Evolutionary conservation across 2,797 vertebrate species (phyloP).

Genomic region (Tinamus major): DNA sequence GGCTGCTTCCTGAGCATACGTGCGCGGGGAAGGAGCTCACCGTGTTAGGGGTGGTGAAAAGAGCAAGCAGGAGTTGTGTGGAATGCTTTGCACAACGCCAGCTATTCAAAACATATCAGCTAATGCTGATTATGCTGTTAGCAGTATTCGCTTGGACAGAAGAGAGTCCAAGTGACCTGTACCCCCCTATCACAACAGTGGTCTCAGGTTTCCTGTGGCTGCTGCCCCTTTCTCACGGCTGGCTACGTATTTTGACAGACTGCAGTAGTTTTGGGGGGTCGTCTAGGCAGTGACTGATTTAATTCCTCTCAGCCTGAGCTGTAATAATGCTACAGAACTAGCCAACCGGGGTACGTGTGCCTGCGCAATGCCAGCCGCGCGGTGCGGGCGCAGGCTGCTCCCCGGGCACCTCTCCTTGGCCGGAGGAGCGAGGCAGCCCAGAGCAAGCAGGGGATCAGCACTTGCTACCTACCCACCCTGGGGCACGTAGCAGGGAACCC

Average conservation of each 20-base stretch:
- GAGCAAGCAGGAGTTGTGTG: neutral
- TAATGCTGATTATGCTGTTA: neutral
- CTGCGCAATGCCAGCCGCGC: neutral
- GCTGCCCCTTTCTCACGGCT: neutral
- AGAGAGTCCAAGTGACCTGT: neutral
- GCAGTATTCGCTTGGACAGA: neutral
- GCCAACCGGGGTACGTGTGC: neutral
- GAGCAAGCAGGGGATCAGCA: neutral
- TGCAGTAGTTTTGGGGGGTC: neutral
- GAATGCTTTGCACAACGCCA: neutral
- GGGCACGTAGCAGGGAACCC: neutral
- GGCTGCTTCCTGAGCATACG: neutral
- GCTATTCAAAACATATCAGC: slow-evolving; percentile 1
- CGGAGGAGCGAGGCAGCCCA: neutral
- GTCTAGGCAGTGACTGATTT: neutral
- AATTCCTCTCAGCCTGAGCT: neutral
- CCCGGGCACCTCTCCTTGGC: too few relatives aligned
- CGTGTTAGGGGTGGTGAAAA: neutral
- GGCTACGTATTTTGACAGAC: neutral
- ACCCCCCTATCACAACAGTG: neutral
- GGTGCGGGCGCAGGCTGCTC: too few relatives aligned
- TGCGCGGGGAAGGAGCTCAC: neutral
- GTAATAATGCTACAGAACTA: neutral
- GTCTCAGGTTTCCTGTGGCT: neutral
- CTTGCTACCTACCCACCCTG: neutral